Percentiles rank a stretch among this genome's conserved stretches.
phyloP scores from a whole-genome alignment of 1,140 invertebrate species.

The Acromyrmex echinatior region DNA sequence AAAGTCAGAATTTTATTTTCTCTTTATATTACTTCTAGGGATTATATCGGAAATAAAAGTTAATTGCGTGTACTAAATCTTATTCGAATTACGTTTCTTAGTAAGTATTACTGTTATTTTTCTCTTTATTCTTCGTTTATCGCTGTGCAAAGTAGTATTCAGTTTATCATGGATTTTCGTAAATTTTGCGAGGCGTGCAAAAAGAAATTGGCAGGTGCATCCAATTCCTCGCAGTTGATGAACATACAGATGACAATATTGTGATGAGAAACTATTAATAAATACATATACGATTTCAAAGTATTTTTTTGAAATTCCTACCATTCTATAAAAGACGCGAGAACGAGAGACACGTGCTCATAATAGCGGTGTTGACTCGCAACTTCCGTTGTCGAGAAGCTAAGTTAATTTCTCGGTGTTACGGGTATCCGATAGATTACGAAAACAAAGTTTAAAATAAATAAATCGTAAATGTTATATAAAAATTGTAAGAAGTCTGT shows the following conservation, averaged over 20 bases:
- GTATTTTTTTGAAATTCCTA: constrained; percentile 43
- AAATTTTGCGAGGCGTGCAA: neutral
- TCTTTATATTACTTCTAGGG: neutral
- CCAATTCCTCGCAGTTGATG: neutral
- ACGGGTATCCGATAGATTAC: neutral
- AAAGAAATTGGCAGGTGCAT: neutral
- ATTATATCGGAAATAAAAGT: neutral
- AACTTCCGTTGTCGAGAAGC: constrained; percentile 24
- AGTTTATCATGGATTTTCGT: neutral
- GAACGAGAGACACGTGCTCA: constrained; percentile 36
- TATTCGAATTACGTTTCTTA: neutral
- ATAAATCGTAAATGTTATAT: neutral
- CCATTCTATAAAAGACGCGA: constrained; percentile 20
- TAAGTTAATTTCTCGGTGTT: neutral
- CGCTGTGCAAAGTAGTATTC: neutral
- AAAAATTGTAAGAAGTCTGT: neutral
- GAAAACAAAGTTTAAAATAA: constrained; percentile 15
- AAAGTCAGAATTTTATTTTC: neutral
- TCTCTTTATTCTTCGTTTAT: neutral
- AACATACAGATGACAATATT: neutral
- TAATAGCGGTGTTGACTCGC: constrained; percentile 36
- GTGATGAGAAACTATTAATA: neutral
- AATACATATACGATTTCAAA: neutral
- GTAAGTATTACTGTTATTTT: neutral
- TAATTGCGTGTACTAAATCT: neutral